Evolutionary conservation across 2,113 vertebrate species (phyloP), one percentile per base, ranked within the genome.

Genomic region (Siphamia tubifer): DNA sequence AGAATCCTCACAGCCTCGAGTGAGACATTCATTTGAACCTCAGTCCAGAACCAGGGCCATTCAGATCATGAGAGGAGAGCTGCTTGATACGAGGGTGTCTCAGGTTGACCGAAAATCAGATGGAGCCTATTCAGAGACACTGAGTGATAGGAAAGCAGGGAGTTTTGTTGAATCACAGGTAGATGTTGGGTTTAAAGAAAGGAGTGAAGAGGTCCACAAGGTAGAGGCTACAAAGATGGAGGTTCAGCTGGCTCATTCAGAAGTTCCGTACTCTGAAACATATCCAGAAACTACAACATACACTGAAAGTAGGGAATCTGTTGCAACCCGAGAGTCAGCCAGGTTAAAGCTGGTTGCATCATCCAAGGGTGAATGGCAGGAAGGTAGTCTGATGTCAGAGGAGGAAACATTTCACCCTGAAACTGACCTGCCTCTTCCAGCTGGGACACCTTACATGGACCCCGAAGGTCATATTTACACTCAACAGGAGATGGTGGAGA

Each of bases 21-120:
- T 55, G 15, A 90, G 88, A 42, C 91, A 92, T 65, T 89, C 85
- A 0, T 93, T 93, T 81, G 87, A 92, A 77, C 91, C 93, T 55
- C 88, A 89, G 68, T 91, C 87, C 34, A 90, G 81, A 88, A 81
- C 83, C 47, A 89, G 93, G 73, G 84, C 84, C 10, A 87, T 87
- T 55, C 82, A 88, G 75, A 80, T 89, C 20, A 73, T 90, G 78
- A 90, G 70, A 87, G 91, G 91, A 20, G 88, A 92, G 58, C 56
- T 78, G 53, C 70, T 85, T 42, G 74, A 84, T 5, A 52, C 71
- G 2, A 12, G 44, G 10, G 3, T 27, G 23, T 24, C 35, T 6
- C 40, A 56, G 19, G 23, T 24, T 53, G 75, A 51, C 56, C 45
- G 31, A 25, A 80, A 44, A 23, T 28, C 60, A 32, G 20, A 13